phyloP scores from a whole-genome alignment of 2,797 vertebrate genomes.

The Varecia variegata region DNA sequence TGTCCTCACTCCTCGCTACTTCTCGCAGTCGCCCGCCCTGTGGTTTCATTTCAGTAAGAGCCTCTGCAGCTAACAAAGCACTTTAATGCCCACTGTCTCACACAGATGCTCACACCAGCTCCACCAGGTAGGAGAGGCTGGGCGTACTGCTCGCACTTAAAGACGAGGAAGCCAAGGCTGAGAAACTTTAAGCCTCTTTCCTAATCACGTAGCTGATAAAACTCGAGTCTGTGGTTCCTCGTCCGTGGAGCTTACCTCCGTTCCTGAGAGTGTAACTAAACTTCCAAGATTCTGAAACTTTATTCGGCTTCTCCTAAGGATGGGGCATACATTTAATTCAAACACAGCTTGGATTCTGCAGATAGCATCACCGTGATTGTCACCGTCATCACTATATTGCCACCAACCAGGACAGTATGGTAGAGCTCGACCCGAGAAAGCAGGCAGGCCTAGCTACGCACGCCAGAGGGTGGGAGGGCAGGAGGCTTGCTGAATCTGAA shows the following conservation, averaged over 20 bases:
- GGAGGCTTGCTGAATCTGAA: not conserved
- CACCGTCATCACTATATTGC: rapidly evolving
- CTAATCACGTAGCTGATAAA: not conserved
- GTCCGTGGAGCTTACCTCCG: not conserved
- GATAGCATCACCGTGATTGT: too few relatives aligned
- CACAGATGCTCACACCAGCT: not conserved
- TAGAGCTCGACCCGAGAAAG: not conserved
- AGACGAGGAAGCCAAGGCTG: not conserved
- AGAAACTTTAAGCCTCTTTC: not conserved
- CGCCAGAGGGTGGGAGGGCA: not conserved
- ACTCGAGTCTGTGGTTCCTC: not conserved
- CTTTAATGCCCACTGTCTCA: not conserved
- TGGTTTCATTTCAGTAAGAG: not conserved
- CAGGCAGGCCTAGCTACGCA: not conserved
- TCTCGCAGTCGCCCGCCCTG: constrained; percentile 40
- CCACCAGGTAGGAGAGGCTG: rapidly evolving
- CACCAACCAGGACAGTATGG: not conserved
- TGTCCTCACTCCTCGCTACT: not conserved
- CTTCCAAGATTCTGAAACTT: constrained; percentile 18
- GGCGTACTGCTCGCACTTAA: not conserved
- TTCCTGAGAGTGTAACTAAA: not conserved
- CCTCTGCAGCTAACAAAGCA: not conserved
- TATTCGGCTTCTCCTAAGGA: not conserved
- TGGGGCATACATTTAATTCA: constrained; percentile 38
- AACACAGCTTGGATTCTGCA: not conserved